Conservation (phyloP, 2,113 vertebrate species). For the Cygnus atratus region DNA sequence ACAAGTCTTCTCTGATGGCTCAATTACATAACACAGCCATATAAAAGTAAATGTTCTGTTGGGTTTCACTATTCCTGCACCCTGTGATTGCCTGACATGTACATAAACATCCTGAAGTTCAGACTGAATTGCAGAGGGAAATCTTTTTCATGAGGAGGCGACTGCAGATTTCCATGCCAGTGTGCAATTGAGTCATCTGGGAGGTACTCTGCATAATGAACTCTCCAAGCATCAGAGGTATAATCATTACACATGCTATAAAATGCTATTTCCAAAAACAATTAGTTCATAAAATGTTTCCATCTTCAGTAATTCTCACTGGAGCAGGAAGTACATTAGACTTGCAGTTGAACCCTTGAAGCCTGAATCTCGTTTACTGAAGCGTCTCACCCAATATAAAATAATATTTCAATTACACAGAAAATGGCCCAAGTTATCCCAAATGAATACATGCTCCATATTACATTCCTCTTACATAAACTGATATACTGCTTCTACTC, state of each 20-base stretch:
- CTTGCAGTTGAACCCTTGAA: background rate
- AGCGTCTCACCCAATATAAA: background rate
- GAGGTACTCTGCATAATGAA: background rate
- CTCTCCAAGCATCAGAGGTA: background rate
- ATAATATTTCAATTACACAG: background rate
- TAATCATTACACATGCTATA: background rate
- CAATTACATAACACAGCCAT: background rate
- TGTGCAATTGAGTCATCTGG: background rate
- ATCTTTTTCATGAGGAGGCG: background rate
- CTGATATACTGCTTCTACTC: background rate
- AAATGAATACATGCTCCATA: background rate
- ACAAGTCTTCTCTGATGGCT: background rate
- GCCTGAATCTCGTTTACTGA: background rate
- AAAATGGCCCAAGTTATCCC: background rate
- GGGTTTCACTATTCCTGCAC: background rate
- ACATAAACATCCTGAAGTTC: conserved; percentile 21
- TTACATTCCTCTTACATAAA: background rate
- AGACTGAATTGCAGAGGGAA: background rate
- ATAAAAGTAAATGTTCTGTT: background rate
- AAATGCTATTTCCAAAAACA: background rate
- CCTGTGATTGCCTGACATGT: background rate
- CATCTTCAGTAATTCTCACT: conserved; percentile 24
- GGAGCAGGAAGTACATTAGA: background rate
- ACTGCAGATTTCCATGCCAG: conserved; percentile 1
- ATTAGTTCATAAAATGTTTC: conserved; percentile 1